Base-by-base conservation (phyloP, 2,113 vertebrate species). In the Psettodes erumei region DNA sequence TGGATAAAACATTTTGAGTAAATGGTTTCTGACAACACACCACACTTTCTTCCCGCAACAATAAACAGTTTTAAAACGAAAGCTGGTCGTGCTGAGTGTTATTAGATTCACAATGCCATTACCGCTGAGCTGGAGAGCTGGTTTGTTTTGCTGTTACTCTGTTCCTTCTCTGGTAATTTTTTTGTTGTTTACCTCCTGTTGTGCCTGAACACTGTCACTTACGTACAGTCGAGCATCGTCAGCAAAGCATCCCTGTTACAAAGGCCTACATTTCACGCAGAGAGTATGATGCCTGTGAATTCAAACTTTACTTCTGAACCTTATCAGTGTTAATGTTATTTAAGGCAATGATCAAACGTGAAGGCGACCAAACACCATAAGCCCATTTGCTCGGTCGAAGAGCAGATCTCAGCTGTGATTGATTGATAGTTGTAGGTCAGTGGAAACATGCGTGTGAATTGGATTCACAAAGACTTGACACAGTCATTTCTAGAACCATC, bases 401-500 rank as follows among this genome's bases (percentile, higher is more conserved):
- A 77, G 38, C 23, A 33, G 61, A 76, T 71, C 50, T 64, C 21
- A 48, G 6, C 43, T 56, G 28, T 75, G 72, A 75, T 28, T 75
- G 72, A 75, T 28, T 79, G 68, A 62, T 47, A 47, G 71, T 75
- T 33, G 65, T 65, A 71, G 73, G 59, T 77, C 79, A 79, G 3
- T 70, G 81, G 77, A 86, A 85, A 83, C 54, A 67, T 47, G 16
- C 33, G 65, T 40, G 63, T 42, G 47, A 86, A n/a, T 47, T 72
- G 54, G 75, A 88, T 86, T n/a, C 69, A 79, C 19, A 30, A 50
- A 74, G 55, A 75, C 18, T 2, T 28, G 9, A 63, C 59, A 16
- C 15, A 7, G 28, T 69, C 38, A 77, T 81, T 81, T 79, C 5
- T 6, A 72, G 58, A 53, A 77, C 69, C 23, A 28, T 37, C 11